These are phyloP conservation scores for Syrmaticus mikado DNA, from an alignment of 2,113 vertebrate species.

Conservation along the genomic window DNA sequence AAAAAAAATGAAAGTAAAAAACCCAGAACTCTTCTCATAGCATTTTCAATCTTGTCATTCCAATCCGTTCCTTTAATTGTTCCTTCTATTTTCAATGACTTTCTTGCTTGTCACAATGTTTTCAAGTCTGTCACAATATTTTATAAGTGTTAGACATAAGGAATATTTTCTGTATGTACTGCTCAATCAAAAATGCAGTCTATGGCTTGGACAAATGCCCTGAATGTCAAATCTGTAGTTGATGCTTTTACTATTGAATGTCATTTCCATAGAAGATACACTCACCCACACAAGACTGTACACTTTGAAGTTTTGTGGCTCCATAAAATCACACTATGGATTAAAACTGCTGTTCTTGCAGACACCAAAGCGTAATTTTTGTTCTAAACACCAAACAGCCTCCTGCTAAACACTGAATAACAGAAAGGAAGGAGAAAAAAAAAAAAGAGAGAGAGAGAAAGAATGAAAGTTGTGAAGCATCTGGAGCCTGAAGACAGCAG, in stretches of 20 bases:
- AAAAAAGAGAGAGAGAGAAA: neutral
- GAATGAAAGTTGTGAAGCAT: neutral
- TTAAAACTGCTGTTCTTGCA: neutral
- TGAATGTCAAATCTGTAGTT: neutral
- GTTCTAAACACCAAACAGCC: neutral
- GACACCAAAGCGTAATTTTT: rapidly evolving
- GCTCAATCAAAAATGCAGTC: neutral
- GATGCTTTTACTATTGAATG: neutral
- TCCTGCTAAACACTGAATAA: neutral
- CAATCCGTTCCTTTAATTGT: neutral
- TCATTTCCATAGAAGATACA: neutral
- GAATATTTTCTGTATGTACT: neutral
- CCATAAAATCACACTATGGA: neutral
- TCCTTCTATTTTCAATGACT: neutral
- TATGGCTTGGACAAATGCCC: neutral
- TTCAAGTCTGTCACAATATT: constrained; percentile 48
- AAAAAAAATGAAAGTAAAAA: neutral
- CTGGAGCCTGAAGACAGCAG: neutral
- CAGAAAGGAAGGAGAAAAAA: neutral
- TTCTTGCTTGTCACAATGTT: constrained; percentile 28
- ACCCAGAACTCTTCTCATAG: neutral
- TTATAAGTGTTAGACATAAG: neutral
- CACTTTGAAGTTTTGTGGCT: neutral
- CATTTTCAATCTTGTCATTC: neutral
- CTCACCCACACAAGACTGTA: rapidly evolving